phyloP scores from a whole-genome alignment of 2,888 invertebrate species.

The Esperia sulphurella region DNA sequence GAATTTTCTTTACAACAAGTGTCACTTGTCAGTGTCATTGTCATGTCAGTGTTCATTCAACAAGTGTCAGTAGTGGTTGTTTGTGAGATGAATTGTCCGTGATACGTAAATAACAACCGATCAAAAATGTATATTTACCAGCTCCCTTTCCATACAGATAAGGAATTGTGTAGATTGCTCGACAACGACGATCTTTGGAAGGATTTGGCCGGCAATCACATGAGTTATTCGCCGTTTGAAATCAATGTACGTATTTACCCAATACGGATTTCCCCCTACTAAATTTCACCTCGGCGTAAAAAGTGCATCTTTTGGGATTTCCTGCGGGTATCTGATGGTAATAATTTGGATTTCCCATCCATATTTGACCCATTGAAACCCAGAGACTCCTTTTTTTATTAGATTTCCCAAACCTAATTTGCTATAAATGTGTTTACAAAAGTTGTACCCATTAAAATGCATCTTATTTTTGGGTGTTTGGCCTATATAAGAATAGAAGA shows the following conservation, averaged over 20 bases:
- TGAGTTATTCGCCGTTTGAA: slow-evolving; percentile 82
- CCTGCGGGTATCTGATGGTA: slow-evolving; percentile 8
- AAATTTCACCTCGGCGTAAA: slow-evolving; percentile 9
- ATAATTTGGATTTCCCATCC: no score
- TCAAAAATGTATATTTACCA: slow-evolving; percentile 82
- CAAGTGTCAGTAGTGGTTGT: slow-evolving; percentile 2
- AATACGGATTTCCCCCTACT: slow-evolving; percentile 38
- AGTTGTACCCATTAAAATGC: no score
- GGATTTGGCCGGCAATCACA: slow-evolving; percentile 83
- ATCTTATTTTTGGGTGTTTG: no score
- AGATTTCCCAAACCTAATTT: no score
- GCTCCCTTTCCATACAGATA: slow-evolving; percentile 84
- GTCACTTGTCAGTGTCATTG: not conserved
- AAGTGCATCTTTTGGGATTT: slow-evolving; percentile 15
- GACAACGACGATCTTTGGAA: slow-evolving; percentile 90
- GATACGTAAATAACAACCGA: slow-evolving; percentile 9
- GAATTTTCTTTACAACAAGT: no score
- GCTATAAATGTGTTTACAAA: no score
- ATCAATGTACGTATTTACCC: slow-evolving; percentile 67
- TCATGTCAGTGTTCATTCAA: slow-evolving; percentile 4
- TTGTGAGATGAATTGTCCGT: not conserved
- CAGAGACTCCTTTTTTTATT: no score
- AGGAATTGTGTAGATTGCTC: slow-evolving; percentile 85
- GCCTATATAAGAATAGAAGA: no score
- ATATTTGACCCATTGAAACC: no score